Percentiles rank a stretch among this genome's conserved stretches.
phyloP scores from a whole-genome alignment of 2,888 invertebrate species.

The Apocheima hispidaria region DNA sequence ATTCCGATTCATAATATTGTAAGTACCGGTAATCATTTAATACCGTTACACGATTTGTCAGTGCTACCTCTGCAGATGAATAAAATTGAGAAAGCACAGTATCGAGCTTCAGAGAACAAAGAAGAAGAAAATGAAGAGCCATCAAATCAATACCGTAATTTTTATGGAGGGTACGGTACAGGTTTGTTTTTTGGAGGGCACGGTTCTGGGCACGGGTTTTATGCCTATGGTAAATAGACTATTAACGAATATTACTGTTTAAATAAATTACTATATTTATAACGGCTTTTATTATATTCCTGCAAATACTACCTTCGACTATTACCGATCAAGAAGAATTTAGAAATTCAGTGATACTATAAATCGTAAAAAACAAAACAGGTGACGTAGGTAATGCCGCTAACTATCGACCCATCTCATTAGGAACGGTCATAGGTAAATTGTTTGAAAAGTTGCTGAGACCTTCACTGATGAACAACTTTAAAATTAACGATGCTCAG shows the following conservation, averaged over 20 bases:
- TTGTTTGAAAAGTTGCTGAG: no score
- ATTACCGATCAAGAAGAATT: no score
- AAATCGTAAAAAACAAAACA: no score
- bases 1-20: slow-evolving; percentile 62
- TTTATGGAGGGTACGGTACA: slow-evolving; percentile 74
- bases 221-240: slow-evolving; percentile 64
- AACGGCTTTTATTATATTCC: neutral
- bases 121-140: slow-evolving; percentile 59
- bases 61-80: slow-evolving; percentile 72
- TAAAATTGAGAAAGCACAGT: slow-evolving; percentile 54
- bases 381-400: no score
- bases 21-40: slow-evolving; percentile 48
- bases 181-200: slow-evolving; percentile 75
- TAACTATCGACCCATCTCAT: no score
- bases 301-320: no score
- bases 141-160: slow-evolving; percentile 63
- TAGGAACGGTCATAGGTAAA: no score
- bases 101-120: slow-evolving; percentile 56
- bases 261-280: slow-evolving; percentile 37
- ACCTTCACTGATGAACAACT: no score
- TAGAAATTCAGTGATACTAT: no score
- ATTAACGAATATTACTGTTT: slow-evolving; percentile 13
- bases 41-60: slow-evolving; percentile 70
- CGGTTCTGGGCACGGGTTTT: slow-evolving; percentile 78
- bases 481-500: no score